Evolutionary conservation across 1,140 invertebrate species (phyloP).

Genomic region (Lucilia cuprina): DNA sequence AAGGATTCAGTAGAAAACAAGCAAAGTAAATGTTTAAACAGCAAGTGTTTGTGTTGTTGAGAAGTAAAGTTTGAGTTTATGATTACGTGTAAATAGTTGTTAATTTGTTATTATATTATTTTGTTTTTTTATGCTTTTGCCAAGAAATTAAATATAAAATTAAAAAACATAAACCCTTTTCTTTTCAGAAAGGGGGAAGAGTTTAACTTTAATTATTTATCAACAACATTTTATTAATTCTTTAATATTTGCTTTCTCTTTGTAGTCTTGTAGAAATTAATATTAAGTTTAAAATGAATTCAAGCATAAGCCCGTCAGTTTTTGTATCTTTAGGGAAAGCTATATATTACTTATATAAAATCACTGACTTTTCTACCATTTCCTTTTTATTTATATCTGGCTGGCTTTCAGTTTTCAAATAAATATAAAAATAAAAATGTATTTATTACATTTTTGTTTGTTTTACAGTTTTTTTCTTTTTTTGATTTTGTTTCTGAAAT

Average conservation of each 20-base stretch:
- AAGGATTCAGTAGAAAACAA: no score
- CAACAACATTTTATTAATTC: no score
- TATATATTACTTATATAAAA: no score
- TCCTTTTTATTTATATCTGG: background rate
- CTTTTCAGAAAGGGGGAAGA: background rate
- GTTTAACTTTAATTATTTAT: no score
- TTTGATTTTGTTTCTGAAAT: no score
- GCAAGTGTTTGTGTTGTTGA: background rate
- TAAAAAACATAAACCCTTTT: background rate
- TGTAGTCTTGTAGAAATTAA: background rate
- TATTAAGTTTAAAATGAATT: background rate
- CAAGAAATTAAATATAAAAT: background rate
- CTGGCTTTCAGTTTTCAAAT: background rate
- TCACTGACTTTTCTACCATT: no score
- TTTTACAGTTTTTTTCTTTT: no score
- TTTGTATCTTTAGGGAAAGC: no score
- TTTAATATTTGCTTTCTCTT: background rate
- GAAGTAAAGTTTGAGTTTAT: conserved; percentile 18
- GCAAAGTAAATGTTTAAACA: background rate
- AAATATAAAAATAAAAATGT: background rate
- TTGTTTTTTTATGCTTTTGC: no score
- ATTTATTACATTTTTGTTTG: background rate
- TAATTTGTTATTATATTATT: conserved; percentile 7
- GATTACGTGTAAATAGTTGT: conserved; percentile 27
- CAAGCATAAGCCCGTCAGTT: background rate